phyloP scores from a whole-genome alignment of 2,888 invertebrate species.

The Leucophenga montana region DNA sequence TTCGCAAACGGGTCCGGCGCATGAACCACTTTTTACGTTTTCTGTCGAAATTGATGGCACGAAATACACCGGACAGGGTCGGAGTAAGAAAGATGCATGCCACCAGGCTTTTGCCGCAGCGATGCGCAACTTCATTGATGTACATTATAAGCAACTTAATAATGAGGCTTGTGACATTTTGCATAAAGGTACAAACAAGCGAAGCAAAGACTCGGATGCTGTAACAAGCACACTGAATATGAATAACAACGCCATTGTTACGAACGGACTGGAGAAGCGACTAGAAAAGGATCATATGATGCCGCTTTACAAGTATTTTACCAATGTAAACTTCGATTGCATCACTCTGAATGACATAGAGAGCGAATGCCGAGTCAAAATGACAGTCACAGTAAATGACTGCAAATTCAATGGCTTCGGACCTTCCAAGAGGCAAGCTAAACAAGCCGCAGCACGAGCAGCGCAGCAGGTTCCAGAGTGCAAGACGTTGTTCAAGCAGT shows the following conservation, averaged over 20 bases:
- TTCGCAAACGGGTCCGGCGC: slow-evolving; percentile 11
- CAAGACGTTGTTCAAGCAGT: slow-evolving; percentile 73
- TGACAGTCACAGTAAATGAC: slow-evolving; percentile 82
- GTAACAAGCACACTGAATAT: slow-evolving; percentile 90
- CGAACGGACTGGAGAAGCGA: no score
- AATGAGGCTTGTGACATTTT: no score
- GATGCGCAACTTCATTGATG: slow-evolving; percentile 74
- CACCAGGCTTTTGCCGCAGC: slow-evolving; percentile 75
- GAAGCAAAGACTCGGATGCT: slow-evolving; percentile 74
- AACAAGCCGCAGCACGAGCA: slow-evolving; percentile 38
- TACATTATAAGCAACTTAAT: slow-evolving; percentile 44
- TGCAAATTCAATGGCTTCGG: slow-evolving; percentile 79
- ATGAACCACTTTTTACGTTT: neutral
- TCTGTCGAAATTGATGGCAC: slow-evolving; percentile 73
- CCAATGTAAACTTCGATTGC: slow-evolving; percentile 83
- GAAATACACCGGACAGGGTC: slow-evolving; percentile 75
- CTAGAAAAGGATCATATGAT: slow-evolving; percentile 83
- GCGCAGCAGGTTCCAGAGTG: slow-evolving; percentile 66
- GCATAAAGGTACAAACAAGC: no score
- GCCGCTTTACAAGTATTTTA: slow-evolving; percentile 88
- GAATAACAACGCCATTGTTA: no score
- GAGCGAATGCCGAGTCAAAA: slow-evolving; percentile 88
- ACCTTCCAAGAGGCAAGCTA: slow-evolving; percentile 61
- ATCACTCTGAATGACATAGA: slow-evolving; percentile 75
- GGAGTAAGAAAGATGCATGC: slow-evolving; percentile 77